Evolutionary conservation across 2,797 vertebrate genomes (phyloP).

Genomic region (Coregonus sp.): DNA sequence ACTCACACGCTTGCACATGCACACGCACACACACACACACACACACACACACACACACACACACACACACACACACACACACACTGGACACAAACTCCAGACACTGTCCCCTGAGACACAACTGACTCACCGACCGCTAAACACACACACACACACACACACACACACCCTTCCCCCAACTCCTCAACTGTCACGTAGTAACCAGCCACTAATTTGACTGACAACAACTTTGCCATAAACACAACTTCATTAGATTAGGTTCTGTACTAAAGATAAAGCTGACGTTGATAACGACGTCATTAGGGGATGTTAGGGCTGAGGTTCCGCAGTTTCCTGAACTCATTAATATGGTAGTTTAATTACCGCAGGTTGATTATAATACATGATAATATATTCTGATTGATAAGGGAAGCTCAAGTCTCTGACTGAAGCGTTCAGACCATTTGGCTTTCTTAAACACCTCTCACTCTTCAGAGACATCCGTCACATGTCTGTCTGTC

Average conservation of each 20-base stretch:
- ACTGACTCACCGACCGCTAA: background rate
- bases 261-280: background rate
- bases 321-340: slow-evolving; percentile 3
- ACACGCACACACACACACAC: background rate
- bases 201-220: no score
- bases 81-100: background rate
- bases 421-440: background rate
- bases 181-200: no score
- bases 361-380: slow-evolving; percentile 2
- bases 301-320: background rate
- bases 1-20: no score
- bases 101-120: no score
- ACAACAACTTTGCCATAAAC: no score
- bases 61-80: background rate
- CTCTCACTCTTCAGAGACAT: background rate
- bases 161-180: no score
- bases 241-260: background rate
- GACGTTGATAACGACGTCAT: background rate
- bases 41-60: background rate
- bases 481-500: background rate
- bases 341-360: slow-evolving; percentile 53
- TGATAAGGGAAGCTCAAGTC: slow-evolving; percentile 47
- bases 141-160: background rate
- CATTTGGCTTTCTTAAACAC: background rate
- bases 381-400: slow-evolving; percentile 47